Conservation (phyloP, 2,888 invertebrate genomes). For the Trachelus stipa region DNA sequence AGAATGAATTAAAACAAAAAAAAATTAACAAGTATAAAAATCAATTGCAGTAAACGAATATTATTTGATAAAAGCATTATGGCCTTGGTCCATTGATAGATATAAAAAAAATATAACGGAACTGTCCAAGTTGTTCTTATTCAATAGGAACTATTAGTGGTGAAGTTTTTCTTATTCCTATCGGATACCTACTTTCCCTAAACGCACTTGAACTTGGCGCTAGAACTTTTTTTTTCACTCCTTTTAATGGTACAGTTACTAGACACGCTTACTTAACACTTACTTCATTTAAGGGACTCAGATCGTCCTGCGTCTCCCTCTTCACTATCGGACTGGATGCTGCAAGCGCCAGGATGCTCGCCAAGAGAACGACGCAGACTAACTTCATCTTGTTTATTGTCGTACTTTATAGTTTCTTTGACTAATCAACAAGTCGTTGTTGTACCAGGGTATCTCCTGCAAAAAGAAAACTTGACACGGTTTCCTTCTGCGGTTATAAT, state of each 20-base stretch:
- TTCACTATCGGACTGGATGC: conserved; percentile 52
- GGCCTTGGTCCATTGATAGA: not conserved
- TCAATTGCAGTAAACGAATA: not conserved
- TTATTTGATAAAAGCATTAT: not conserved
- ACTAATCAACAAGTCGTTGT: not conserved
- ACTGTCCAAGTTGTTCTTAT: not conserved
- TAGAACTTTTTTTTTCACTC: not conserved
- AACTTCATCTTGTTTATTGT: conserved; percentile 46
- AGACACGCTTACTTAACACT: conserved; percentile 33
- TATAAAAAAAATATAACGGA: not conserved
- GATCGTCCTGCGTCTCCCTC: conserved; percentile 53
- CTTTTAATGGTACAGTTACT: not conserved
- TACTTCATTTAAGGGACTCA: conserved; percentile 62
- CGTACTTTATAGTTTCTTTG: not conserved
- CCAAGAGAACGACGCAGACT: conserved; percentile 41
- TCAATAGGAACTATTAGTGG: not conserved
- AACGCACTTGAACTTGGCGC: conserved; percentile 9
- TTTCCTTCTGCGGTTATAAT: not conserved
- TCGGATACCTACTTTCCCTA: conserved; percentile 6
- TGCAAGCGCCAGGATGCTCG: conserved; percentile 35
- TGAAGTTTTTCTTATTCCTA: not conserved
- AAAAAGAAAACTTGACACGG: not conserved
- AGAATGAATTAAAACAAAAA: not conserved
- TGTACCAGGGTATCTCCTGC: not conserved
- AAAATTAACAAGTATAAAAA: not conserved